phyloP scores from a whole-genome alignment of 2,888 invertebrate genomes.

The Scotopteryx bipunctaria region DNA sequence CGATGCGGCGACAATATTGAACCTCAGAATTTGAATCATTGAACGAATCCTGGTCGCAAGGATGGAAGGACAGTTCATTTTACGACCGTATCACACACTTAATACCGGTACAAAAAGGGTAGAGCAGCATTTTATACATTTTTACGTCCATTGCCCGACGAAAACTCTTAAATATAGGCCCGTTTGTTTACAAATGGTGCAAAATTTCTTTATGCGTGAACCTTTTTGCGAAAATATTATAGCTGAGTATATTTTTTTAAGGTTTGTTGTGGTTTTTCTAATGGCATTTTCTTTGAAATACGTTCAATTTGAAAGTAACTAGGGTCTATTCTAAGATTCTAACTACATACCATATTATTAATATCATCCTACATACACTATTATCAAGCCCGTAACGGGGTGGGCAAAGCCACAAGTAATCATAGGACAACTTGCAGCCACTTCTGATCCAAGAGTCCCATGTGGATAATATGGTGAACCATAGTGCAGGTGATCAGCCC shows the following conservation, averaged over 20 bases:
- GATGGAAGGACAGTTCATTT: slow-evolving; percentile 26
- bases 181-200: slow-evolving; percentile 60
- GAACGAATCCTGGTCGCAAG: slow-evolving; percentile 19
- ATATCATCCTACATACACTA: too few relatives aligned
- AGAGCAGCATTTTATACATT: slow-evolving; percentile 41
- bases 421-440: too few relatives aligned
- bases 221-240: slow-evolving; percentile 55
- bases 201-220: slow-evolving; percentile 58
- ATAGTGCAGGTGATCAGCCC: too few relatives aligned
- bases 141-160: slow-evolving; percentile 39
- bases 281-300: slow-evolving; percentile 7
- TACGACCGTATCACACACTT: slow-evolving; percentile 32
- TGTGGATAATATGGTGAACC: too few relatives aligned
- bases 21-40: slow-evolving; percentile 21
- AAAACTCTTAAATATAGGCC: slow-evolving; percentile 35
- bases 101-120: slow-evolving; percentile 34
- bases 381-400: too few relatives aligned
- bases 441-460: too few relatives aligned
- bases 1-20: slow-evolving; percentile 7
- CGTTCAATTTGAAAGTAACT: too few relatives aligned
- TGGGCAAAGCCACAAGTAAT: too few relatives aligned
- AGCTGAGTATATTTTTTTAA: slow-evolving; percentile 41
- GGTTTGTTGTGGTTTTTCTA: slow-evolving; percentile 36
- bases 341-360: too few relatives aligned
- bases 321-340: too few relatives aligned